A percentile compares a stretch with the other conserved stretches of the same genome.
These are phyloP conservation scores for Rhagoletis pomonella DNA, from an alignment of 1,140 invertebrate species.

Conservation along the genomic window DNA sequence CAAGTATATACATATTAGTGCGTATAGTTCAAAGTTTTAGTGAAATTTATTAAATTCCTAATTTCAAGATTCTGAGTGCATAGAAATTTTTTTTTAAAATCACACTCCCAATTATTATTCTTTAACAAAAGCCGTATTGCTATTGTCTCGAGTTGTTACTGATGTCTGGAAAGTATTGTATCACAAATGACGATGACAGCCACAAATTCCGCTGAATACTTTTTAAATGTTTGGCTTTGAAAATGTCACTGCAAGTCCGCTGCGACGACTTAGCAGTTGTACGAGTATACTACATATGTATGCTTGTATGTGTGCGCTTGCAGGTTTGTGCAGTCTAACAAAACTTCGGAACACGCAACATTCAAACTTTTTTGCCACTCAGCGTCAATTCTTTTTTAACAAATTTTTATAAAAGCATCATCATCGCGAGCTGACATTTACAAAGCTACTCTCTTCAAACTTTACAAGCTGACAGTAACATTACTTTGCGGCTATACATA, in stretches of 20 bases:
- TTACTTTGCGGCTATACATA: not conserved
- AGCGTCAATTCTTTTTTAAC: constrained; percentile 29
- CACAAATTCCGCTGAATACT: not conserved
- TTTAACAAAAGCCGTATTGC: not conserved
- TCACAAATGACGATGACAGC: not conserved
- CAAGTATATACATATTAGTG: too few species aligned
- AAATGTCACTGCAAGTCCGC: constrained; percentile 7
- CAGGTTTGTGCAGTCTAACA: not conserved
- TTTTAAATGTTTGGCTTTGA: constrained; percentile 34
- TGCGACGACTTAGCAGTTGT: not conserved
- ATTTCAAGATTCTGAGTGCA: too few species aligned
- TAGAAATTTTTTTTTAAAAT: too few species aligned
- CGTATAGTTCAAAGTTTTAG: too few species aligned
- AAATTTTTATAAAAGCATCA: constrained; percentile 24
- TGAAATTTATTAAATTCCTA: too few species aligned
- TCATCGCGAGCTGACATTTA: constrained; percentile 10
- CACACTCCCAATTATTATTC: not conserved
- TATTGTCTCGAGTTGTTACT: not conserved
- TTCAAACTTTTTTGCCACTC: constrained; percentile 17
- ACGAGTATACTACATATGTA: too few species aligned
- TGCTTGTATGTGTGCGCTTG: not conserved
- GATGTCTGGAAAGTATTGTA: not conserved
- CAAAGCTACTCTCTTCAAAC: constrained; percentile 16
- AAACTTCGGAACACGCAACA: constrained; percentile 23
- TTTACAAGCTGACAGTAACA: constrained; percentile 11